phyloP scores from a whole-genome alignment of 2,888 invertebrate species.

The Pseudoips prasinana region DNA sequence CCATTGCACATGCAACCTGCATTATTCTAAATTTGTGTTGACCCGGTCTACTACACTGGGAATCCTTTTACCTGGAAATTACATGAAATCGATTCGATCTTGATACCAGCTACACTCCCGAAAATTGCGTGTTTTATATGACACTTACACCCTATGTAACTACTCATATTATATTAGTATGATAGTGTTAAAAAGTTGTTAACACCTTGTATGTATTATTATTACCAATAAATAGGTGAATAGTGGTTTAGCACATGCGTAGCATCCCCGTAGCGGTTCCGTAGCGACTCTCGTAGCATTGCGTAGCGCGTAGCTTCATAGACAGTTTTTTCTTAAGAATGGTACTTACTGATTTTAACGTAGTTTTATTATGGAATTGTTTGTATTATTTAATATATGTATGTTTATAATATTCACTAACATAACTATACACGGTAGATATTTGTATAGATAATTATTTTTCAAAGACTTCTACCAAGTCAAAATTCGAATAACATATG shows the following conservation, averaged over 20 bases:
- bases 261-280: conserved; percentile 32
- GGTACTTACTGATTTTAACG: too few species aligned
- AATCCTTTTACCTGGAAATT: conserved; percentile 13
- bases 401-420: too few species aligned
- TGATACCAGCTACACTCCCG: conserved; percentile 11
- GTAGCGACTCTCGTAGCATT: conserved; percentile 39
- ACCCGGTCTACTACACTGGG: conserved; percentile 28
- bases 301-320: conserved; percentile 31
- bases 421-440: too few species aligned
- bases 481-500: too few species aligned
- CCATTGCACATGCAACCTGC: conserved; percentile 68
- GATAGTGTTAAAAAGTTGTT: conserved; percentile 7
- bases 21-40: conserved; percentile 52
- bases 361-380: too few species aligned
- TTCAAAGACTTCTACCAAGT: too few species aligned
- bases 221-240: conserved; percentile 10
- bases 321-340: neutral
- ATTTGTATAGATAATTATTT: too few species aligned
- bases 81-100: conserved; percentile 18
- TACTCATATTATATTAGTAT: too few species aligned
- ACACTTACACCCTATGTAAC: conserved; percentile 9
- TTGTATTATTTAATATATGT: too few species aligned
- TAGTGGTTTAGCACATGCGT: conserved; percentile 32
- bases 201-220: neutral
- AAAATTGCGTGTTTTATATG: conserved; percentile 13